Evolutionary conservation across 2,888 invertebrate genomes (phyloP), one percentile per base, ranked within the genome.

Genomic region (Heliconius ismenius): DNA sequence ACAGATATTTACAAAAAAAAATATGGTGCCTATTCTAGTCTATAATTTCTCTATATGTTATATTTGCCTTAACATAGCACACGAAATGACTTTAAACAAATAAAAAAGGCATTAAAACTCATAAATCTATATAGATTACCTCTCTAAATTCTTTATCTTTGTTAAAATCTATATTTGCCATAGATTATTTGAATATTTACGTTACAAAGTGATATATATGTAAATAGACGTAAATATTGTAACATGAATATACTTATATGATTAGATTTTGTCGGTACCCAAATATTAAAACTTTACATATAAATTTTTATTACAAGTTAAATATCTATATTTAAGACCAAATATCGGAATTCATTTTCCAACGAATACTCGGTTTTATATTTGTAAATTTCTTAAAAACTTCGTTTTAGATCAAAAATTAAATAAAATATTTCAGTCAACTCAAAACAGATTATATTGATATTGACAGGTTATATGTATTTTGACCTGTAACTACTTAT

Each of bases 1-100:
- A 65, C 65, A 65, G 65, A 39, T 65, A 65, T 65, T 65, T 65
- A 65, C n/a, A 65, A 65, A 65, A n/a, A 65, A 58, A 32, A 64
- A 64, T 32, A 18, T 21, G n/a, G 32, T 36, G 11, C 10, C 36
- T 36, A 65, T 10, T n/a, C 65, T 62, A 62, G 24, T 58, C 58
- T 63, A 63, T 32, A 64, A 26, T 32, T 32, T 21, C 32, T 64
- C 64, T 36, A 24, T 32, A 65, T 65, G n/a, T 39, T 24, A 65
- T 39, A 65, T 36, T n/a, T 39, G 13, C n/a, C n/a, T 65, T 65
- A 65, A 65, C 24, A 39, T n/a, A 65, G 65, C 65, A 65, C 65
- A 65, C 39, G 13, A 65, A 65, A 39, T 24, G 11, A 65, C 36
- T 24, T 13, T 39, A n/a, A 3, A 39, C 36, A 36, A 65, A 65